These are phyloP conservation scores for Antitype chi DNA, from an alignment of 2,888 invertebrate species.

Conservation along the genomic window DNA sequence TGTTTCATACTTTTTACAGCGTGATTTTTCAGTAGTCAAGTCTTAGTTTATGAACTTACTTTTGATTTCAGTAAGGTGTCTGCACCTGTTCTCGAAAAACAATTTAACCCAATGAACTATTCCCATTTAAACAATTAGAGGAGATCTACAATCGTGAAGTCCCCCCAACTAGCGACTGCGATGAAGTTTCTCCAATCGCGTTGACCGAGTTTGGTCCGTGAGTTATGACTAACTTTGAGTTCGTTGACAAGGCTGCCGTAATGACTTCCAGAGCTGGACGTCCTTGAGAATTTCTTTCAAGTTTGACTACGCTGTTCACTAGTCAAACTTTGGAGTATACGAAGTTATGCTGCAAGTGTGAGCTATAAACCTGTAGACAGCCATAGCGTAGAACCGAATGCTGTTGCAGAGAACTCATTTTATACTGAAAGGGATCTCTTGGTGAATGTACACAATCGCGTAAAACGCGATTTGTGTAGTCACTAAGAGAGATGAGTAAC, in stretches of 20 bases:
- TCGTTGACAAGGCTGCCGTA: constrained; percentile 49
- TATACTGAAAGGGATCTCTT: too few relatives aligned
- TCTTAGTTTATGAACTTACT: too few relatives aligned
- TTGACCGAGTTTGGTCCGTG: constrained; percentile 52
- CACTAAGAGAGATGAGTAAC: too few relatives aligned
- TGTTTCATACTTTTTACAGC: too few relatives aligned
- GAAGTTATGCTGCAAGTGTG: neutral
- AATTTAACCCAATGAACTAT: constrained; percentile 48
- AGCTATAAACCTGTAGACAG: neutral
- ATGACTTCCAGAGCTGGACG: constrained; percentile 44
- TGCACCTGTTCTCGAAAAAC: constrained; percentile 35
- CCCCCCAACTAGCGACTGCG: constrained; percentile 26
- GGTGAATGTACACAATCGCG: too few relatives aligned
- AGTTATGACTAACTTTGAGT: constrained; percentile 62
- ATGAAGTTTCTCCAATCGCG: constrained; percentile 53
- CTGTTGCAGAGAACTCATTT: neutral
- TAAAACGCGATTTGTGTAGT: too few relatives aligned
- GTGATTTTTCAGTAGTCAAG: too few relatives aligned
- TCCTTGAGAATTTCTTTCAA: constrained; percentile 52
- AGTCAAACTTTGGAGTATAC: neutral
- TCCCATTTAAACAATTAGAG: constrained; percentile 55
- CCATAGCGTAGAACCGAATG: neutral
- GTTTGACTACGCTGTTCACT: constrained; percentile 13
- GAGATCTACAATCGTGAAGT: constrained; percentile 56
- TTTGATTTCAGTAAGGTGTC: neutral